Evolutionary conservation across 2,888 invertebrate species (phyloP), one percentile per base, ranked within the genome.

Genomic region (Plusia festucae): DNA sequence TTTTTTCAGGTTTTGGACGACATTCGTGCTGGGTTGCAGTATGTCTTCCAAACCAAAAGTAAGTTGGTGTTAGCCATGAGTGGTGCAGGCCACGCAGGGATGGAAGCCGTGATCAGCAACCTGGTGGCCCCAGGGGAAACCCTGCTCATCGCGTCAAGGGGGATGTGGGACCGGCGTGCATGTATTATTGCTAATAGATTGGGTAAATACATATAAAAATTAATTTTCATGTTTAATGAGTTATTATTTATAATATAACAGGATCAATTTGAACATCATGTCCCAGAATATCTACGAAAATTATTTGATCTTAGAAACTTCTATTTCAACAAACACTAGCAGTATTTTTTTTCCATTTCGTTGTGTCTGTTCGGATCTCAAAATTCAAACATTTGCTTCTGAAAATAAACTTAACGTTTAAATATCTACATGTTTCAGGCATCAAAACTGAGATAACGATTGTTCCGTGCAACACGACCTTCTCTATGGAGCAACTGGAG

Each of bases 111-210:
- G 1, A 95, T 98, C 60, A 96, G 96, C 77, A 99, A 99, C 92
- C 90, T 99, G 32, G 88, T 99, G 22, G 98, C 97, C 82, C 96
- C 97, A 0, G 97, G 96, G 0, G 98, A 98, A 78, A 96, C 96
- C 0, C 95, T 97, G 11, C 94, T 99, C 9, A 95, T 98, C 49
- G 97, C 97, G 3, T 95, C 96, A 15, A 96, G 97, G 79, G 99
- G 99, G 0, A 94, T 98, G 27, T 99, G 99, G 99, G 98, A 98
- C 9, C 95, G 96, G 76, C 95, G 99, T 27, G 98, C 98, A 0
- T 95, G 96, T 1, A 96, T 96, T 62, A 97, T 98, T 90, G 97
- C 97, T 0, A 93, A 90, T 54, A 95, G 98, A 88, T 96, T 97
- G 82, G 97, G 97, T 96, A 79, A 53, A 34, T 18, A n/a, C 8